Percentiles rank a stretch among this genome's conserved stretches.
phyloP scores from a whole-genome alignment of 2,888 invertebrate genomes.

The Lamproptera curius region DNA sequence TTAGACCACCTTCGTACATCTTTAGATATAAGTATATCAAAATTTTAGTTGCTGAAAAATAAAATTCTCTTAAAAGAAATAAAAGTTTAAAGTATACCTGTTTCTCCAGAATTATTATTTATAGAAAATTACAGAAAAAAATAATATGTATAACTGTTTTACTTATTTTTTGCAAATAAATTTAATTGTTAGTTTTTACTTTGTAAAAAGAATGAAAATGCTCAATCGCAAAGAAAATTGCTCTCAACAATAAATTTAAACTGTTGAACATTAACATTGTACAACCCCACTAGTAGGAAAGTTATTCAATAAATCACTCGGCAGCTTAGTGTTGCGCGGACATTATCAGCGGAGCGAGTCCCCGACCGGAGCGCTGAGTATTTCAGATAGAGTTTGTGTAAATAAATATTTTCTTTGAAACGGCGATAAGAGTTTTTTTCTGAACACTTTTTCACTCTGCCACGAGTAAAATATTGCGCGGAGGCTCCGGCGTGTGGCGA shows the following conservation, averaged over 20 bases:
- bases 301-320: slow-evolving; percentile 59
- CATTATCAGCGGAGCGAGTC: slow-evolving; percentile 62
- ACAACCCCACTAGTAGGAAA: slow-evolving; percentile 38
- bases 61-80: too few species aligned
- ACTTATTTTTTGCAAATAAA: too few species aligned
- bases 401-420: slow-evolving; percentile 63
- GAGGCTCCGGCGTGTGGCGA: slow-evolving; percentile 58
- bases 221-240: not conserved
- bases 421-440: slow-evolving; percentile 66
- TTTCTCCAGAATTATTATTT: too few species aligned
- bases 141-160: too few species aligned
- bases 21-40: too few species aligned
- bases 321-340: slow-evolving; percentile 50
- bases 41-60: too few species aligned
- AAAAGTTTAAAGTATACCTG: too few species aligned
- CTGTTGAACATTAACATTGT: slow-evolving; percentile 21
- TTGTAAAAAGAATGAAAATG: too few species aligned
- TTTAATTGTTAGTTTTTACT: too few species aligned
- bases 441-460: slow-evolving; percentile 59
- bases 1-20: too few species aligned
- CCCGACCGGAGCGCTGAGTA: slow-evolving; percentile 62
- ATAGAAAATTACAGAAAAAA: too few species aligned
- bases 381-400: slow-evolving; percentile 62
- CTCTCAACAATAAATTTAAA: slow-evolving; percentile 2
- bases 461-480: slow-evolving; percentile 61